Percentiles rank a stretch among this genome's conserved stretches.
phyloP scores from a whole-genome alignment of 2,888 invertebrate species.

The Polyommatus iphigenia region DNA sequence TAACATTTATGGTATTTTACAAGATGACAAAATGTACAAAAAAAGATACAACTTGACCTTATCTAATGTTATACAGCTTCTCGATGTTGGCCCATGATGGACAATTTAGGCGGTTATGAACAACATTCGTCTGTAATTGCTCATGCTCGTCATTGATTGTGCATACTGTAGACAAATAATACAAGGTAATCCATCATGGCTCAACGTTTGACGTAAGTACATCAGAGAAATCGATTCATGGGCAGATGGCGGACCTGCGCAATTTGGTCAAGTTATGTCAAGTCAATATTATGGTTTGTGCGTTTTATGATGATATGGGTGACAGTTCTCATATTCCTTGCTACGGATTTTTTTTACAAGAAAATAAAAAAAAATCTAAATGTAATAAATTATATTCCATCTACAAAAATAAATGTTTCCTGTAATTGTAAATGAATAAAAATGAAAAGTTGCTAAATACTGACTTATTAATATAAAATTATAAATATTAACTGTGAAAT shows the following conservation, averaged over 20 bases:
- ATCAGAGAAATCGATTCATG: background rate
- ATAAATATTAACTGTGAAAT: too few relatives aligned
- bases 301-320: too few relatives aligned
- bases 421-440: too few relatives aligned
- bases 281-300: too few relatives aligned
- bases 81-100: background rate
- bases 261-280: background rate
- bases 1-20: constrained; percentile 66
- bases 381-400: too few relatives aligned
- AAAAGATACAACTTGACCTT: constrained; percentile 31
- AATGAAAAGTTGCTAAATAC: too few relatives aligned
- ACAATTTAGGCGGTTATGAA: background rate
- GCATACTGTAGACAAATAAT: background rate
- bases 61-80: background rate
- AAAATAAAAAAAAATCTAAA: too few relatives aligned
- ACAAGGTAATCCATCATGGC: background rate
- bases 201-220: background rate
- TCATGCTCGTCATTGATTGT: background rate
- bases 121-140: background rate
- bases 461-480: too few relatives aligned
- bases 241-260: background rate
- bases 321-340: too few relatives aligned
- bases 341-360: too few relatives aligned
- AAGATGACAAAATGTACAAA: constrained; percentile 66
- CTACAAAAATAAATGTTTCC: too few relatives aligned